These are phyloP conservation scores for Pteropus alecto DNA, from an alignment of 2,113 vertebrate species.

Conservation along the genomic window DNA sequence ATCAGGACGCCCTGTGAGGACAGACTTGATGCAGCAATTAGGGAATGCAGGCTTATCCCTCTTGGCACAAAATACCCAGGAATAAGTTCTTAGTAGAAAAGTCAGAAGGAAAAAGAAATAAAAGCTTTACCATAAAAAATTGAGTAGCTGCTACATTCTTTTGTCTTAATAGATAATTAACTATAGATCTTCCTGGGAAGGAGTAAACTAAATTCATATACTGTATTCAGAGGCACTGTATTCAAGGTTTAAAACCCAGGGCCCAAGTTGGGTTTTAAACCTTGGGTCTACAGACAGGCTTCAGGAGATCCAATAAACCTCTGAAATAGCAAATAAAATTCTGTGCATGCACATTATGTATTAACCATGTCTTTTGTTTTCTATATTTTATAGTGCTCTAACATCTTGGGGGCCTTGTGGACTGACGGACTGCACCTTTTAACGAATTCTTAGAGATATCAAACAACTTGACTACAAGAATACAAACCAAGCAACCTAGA, in stretches of 20 bases:
- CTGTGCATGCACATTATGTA: neutral
- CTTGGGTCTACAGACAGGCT: neutral
- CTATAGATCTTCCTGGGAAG: neutral
- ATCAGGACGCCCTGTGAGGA: constrained; percentile 59
- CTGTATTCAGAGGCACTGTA: neutral
- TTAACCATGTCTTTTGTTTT: neutral
- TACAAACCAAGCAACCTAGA: neutral
- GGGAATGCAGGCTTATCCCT: constrained; percentile 49
- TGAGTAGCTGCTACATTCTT: constrained; percentile 9
- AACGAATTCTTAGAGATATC: neutral
- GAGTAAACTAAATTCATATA: constrained; percentile 15
- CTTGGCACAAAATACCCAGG: constrained; percentile 59
- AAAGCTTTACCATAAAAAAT: constrained; percentile 38
- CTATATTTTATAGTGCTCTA: neutral
- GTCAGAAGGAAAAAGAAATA: constrained; percentile 39
- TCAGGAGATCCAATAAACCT: neutral
- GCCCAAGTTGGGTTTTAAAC: neutral
- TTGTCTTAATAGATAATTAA: constrained; percentile 31
- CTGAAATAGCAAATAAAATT: neutral
- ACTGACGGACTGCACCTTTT: neutral
- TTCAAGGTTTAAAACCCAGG: too few species aligned
- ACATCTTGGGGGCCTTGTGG: neutral
- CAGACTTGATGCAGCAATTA: constrained; percentile 59
- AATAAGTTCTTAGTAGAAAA: constrained; percentile 46
- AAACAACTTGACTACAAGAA: neutral